phyloP scores from a whole-genome alignment of 2,113 vertebrate species.

The Archocentrus centrarchus region DNA sequence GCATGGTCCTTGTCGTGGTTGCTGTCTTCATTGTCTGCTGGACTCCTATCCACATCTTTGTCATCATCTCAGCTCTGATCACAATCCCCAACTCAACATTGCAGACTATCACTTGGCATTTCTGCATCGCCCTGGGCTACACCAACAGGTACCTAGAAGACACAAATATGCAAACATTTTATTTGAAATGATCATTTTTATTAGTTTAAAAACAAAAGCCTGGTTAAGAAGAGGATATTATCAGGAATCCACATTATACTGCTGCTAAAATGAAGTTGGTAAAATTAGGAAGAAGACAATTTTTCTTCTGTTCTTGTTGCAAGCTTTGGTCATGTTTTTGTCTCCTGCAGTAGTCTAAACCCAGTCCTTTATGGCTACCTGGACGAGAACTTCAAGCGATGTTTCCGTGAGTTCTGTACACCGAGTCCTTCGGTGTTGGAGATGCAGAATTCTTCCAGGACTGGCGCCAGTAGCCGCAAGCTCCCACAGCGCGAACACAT shows the following conservation, averaged over 20 bases:
- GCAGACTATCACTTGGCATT: constrained; percentile 97
- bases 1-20: constrained; percentile 98
- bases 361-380: constrained; percentile 98
- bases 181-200: not conserved
- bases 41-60: constrained; percentile 98
- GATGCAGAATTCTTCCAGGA: constrained; percentile 91
- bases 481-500: constrained; percentile 87
- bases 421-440: constrained; percentile 90
- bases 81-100: constrained; percentile 93
- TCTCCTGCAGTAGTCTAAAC: constrained; percentile 85
- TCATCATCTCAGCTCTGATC: constrained; percentile 95
- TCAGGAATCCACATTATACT: not conserved
- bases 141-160: constrained; percentile 89
- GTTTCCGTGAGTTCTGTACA: constrained; percentile 98
- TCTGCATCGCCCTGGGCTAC: constrained; percentile 98
- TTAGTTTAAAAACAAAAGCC: not conserved
- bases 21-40: constrained; percentile 98
- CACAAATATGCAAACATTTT: no score
- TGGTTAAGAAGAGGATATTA: not conserved
- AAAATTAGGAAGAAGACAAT: not conserved
- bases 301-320: not conserved
- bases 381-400: constrained; percentile 99
- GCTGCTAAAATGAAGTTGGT: not conserved
- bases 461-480: constrained; percentile 68
- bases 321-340: not conserved